These are phyloP conservation scores for Spilogale gracilis DNA, from an alignment of 2,113 vertebrate genomes.

Conservation along the genomic window DNA sequence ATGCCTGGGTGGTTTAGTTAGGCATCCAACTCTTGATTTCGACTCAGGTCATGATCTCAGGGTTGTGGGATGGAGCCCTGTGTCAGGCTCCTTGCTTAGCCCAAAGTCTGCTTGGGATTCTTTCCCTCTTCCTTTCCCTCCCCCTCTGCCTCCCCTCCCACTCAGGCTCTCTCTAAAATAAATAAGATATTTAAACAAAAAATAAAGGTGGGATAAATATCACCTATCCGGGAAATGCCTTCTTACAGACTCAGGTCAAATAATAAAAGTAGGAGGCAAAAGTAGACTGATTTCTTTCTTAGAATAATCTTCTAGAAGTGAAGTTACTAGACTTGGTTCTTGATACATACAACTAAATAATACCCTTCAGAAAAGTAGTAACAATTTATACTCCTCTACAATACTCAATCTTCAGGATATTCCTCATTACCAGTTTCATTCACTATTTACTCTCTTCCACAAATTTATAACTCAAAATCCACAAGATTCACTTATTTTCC, in stretches of 20 bases:
- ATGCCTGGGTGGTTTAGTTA: too few species aligned
- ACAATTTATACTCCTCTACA: background rate
- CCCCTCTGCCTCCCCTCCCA: too few species aligned
- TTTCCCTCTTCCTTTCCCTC: too few species aligned
- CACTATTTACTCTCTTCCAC: conserved; percentile 23
- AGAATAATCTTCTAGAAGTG: conserved; percentile 58
- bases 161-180: too few species aligned
- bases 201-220: conserved; percentile 9
- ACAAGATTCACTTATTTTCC: background rate
- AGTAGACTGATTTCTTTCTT: conserved; percentile 19
- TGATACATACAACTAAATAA: conserved; percentile 10
- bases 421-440: background rate
- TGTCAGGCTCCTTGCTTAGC: too few species aligned
- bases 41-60: too few species aligned
- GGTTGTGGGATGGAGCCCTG: too few species aligned
- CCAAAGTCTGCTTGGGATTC: too few species aligned
- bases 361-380: conserved; percentile 21
- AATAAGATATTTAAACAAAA: too few species aligned
- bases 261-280: conserved; percentile 31
- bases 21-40: too few species aligned
- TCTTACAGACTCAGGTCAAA: background rate
- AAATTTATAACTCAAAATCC: conserved; percentile 27
- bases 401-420: background rate
- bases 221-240: background rate
- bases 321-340: conserved; percentile 32